Base-by-base conservation (phyloP, 2,888 invertebrate species). In the Amiota minor region DNA sequence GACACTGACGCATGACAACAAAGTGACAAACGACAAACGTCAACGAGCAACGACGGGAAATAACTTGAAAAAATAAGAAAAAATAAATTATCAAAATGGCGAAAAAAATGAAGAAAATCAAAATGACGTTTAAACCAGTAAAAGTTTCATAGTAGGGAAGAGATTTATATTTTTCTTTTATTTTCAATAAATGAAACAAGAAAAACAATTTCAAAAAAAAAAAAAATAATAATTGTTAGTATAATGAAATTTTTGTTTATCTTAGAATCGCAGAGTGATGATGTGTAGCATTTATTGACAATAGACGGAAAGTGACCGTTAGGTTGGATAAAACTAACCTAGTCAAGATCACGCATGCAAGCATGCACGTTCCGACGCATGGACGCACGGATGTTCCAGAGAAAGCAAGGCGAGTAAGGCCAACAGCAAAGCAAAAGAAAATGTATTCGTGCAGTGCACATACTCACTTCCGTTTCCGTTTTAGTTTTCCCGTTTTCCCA, bases 391-490 rank as follows among this genome's bases (percentile, higher is more conserved):
- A 35, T 8, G 35, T 35, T 35, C 6, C 35, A 35, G 35, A 35
- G 6, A 35, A 35, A 35, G 35, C 35, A 35, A 23, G 23, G 1
- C 35, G 0, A 35, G 45, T 64, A 45, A 14, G 65, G n/a, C 35
- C 11, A n/a, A 16, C 18, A 11, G 50, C 35, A 16, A 49, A 18
- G 50, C 20, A 12, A 50, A 53, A 68, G 20, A 18, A 16, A 10
- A 68, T 14, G 20, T 50, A 68, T 20, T 49, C 47, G 18, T 46
- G 16, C 18, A 53, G n/a, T 59, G 59, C 47, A 53, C 20, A 80
- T 62, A 75, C 74, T 81, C 80, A 85, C 84, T 78, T 83, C 86
- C 83, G 86, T 70, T 83, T 83, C 86, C 83, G 83, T 79, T 80
- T 80, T 80, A 85, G 83, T 84, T 85, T 78, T 35, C 35, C 6